Evolutionary conservation across 2,113 vertebrate species (phyloP).

Genomic region (Prolemur simus): DNA sequence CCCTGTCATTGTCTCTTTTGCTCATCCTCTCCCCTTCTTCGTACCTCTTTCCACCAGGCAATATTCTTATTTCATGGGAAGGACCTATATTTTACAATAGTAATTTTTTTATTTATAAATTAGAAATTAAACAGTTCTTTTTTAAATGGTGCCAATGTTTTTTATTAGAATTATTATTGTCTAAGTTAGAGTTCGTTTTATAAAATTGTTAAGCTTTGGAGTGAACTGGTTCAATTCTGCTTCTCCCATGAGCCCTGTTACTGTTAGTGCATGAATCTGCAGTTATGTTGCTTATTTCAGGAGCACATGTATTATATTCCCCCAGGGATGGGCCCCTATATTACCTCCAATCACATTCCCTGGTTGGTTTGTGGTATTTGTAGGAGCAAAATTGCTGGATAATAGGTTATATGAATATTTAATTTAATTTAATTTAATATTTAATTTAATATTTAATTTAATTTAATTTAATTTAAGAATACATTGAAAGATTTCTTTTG

Average conservation of each 20-base stretch:
- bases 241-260: not conserved
- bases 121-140: not conserved
- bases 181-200: not conserved
- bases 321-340: not conserved
- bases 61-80: not conserved
- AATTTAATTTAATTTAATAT: no score
- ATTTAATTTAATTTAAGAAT: no score
- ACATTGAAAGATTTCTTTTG: not conserved
- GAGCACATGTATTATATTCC: not conserved
- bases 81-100: not conserved
- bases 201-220: not conserved
- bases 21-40: not conserved
- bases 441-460: no score
- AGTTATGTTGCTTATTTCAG: not conserved
- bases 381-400: not conserved
- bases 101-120: not conserved
- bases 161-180: not conserved
- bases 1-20: not conserved
- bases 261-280: not conserved
- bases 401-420: not conserved
- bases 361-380: not conserved
- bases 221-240: not conserved
- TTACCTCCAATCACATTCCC: not conserved
- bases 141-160: not conserved
- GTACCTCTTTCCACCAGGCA: accelerated